Percentiles rank a stretch among this genome's conserved stretches.
Conservation (phyloP, 2,113 vertebrate genomes). For the Himantopus leucocephalus region DNA sequence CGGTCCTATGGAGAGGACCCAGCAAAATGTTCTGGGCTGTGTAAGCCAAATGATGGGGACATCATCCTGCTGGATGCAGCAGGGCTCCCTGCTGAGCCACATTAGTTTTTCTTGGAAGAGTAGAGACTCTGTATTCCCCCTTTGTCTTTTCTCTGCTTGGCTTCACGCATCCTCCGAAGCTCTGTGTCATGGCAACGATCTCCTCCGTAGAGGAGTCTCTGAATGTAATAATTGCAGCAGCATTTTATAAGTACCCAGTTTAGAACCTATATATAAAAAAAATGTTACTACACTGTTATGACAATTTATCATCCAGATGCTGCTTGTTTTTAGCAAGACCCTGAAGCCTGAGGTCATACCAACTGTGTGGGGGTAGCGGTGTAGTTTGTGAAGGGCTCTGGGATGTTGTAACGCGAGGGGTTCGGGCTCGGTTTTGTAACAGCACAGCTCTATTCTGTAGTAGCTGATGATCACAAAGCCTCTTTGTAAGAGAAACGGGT, state of each 20-base stretch:
- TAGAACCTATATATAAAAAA: not conserved
- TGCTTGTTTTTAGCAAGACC: not conserved
- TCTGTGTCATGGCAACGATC: not conserved
- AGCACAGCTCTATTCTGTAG: not conserved
- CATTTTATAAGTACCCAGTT: not conserved
- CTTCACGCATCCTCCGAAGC: not conserved
- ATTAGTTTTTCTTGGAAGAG: rapidly evolving
- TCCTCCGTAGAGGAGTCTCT: not conserved
- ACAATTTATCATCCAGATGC: not conserved
- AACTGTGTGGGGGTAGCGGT: not conserved
- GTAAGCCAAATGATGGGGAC: not conserved
- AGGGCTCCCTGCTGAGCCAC: not conserved
- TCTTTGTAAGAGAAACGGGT: not conserved
- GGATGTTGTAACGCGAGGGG: rapidly evolving
- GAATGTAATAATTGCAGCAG: not conserved
- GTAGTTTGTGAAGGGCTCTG: not conserved
- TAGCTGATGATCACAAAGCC: not conserved
- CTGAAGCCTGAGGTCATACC: not conserved
- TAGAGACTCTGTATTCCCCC: not conserved
- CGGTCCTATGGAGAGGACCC: not conserved
- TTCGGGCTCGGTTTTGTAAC: not conserved
- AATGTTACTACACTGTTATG: rapidly evolving
- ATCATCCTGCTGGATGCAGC: not conserved
- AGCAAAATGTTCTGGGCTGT: not conserved
- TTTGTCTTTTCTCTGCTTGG: not conserved